Percentiles rank a stretch among this genome's conserved stretches.
phyloP scores from a whole-genome alignment of 1,140 invertebrate species.

The Ooceraea biroi region DNA sequence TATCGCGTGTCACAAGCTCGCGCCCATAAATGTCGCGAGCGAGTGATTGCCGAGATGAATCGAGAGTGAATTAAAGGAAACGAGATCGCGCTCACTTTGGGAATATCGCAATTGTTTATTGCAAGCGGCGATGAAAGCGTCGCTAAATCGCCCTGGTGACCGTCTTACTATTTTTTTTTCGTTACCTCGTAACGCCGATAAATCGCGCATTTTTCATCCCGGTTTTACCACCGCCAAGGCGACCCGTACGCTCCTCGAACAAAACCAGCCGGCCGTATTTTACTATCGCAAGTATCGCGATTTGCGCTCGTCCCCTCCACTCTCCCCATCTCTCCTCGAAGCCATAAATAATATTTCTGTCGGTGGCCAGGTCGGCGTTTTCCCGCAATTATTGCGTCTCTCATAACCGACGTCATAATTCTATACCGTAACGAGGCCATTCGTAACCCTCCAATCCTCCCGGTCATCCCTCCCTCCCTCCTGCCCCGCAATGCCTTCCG shows the following conservation, averaged over 20 bases:
- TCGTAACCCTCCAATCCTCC: slow-evolving; percentile 61
- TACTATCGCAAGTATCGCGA: slow-evolving; percentile 71
- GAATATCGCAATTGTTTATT: too few relatives aligned
- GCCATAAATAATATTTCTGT: slow-evolving; percentile 74
- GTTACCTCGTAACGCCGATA: slow-evolving; percentile 12
- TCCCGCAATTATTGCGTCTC: slow-evolving; percentile 74
- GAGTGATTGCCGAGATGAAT: too few relatives aligned
- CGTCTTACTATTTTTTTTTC: not conserved
- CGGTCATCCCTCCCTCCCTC: not conserved
- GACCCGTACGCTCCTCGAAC: slow-evolving; percentile 35
- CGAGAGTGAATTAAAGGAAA: too few relatives aligned
- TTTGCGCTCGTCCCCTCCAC: slow-evolving; percentile 45
- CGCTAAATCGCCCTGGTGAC: not conserved
- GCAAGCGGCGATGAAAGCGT: too few relatives aligned
- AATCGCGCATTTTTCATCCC: slow-evolving; percentile 18
- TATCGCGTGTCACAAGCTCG: slow-evolving; percentile 4
- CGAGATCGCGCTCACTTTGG: too few relatives aligned
- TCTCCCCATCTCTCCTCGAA: not conserved
- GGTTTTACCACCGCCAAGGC: slow-evolving; percentile 7
- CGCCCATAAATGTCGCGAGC: not conserved
- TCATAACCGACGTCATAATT: slow-evolving; percentile 75
- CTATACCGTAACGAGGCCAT: slow-evolving; percentile 64
- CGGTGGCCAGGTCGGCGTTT: slow-evolving; percentile 64
- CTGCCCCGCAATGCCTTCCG: not conserved
- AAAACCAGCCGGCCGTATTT: slow-evolving; percentile 71